Percentiles rank a stretch among this genome's conserved stretches.
These are phyloP conservation scores for Agrenia bidenticulata DNA, from an alignment of 2,888 invertebrate species.

Conservation along the genomic window DNA sequence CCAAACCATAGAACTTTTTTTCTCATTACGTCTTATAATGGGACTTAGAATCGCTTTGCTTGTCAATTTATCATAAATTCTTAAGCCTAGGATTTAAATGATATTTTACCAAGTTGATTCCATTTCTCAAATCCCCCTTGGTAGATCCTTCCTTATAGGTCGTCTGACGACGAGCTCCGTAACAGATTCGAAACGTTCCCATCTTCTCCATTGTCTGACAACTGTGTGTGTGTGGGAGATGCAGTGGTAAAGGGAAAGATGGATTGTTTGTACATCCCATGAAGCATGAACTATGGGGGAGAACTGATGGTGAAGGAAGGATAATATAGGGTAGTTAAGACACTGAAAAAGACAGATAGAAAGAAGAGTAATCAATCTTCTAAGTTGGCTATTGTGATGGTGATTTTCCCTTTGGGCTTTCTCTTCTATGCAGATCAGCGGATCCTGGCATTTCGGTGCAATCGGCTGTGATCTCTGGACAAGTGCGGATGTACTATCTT, in stretches of 20 bases:
- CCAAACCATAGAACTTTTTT: no score
- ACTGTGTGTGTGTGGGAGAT: no score
- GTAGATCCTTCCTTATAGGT: no score
- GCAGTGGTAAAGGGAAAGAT: not conserved
- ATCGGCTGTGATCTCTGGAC: conserved; percentile 72
- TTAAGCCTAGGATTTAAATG: no score
- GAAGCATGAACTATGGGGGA: not conserved
- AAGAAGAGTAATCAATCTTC: conserved; percentile 48
- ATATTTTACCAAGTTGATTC: no score
- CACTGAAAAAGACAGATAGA: conserved; percentile 15
- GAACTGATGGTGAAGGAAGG: not conserved
- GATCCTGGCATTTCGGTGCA: conserved; percentile 81
- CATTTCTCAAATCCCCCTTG: no score
- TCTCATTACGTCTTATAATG: no score
- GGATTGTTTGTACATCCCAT: not conserved
- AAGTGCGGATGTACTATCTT: conserved; percentile 76
- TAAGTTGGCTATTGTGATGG: conserved; percentile 44
- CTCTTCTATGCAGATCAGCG: conserved; percentile 62
- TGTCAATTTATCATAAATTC: no score
- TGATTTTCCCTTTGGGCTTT: conserved; percentile 40
- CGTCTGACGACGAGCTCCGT: no score
- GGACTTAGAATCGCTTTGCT: no score
- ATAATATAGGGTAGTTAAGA: conserved; percentile 15
- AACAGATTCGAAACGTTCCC: no score
- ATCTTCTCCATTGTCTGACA: no score